Evolutionary conservation across 2,888 invertebrate species (phyloP), one percentile per base, ranked within the genome.

Genomic region (Melanophora roralis): DNA sequence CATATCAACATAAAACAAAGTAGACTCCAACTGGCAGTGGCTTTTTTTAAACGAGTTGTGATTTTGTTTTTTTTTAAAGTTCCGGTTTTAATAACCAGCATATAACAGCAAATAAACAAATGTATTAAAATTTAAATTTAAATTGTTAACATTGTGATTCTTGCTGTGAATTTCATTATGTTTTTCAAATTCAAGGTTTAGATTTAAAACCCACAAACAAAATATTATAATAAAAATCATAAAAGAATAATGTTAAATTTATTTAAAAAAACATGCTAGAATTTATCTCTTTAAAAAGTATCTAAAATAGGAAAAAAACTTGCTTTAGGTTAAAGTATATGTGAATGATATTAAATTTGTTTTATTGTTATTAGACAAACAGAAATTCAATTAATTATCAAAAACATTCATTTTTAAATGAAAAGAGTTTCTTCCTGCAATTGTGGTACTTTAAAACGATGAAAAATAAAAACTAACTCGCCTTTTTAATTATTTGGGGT

Each of bases 31-130:
- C 6, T 6, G 3, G 27, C 27, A 3, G 27, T 5, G 27, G 6
- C 27, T 27, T 27, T 27, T 5, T 27, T 27, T 27, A 55, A 34
- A 8, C 9, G 53, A 45, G 57, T 57, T 43, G 8, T 60, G 14
- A 71, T 49, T 40, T 60, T 21, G 47, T 55, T 43, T 5, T 27
- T 27, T 27, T 27, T 27, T 27, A 74, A 55, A 59, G 59, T 74
- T 74, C 74, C 74, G 74, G 74, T 67, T 74, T 74, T 65, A 47
- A 65, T 65, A 57, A n/a, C 27, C 12, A n/a, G n/a, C n/a, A 27
- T 27, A 27, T 5, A 27, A 27, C 27, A 27, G 6, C 27, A 27
- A 3, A 27, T 5, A 3, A 32, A 68, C 55, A 45, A 7, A 19
- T 45, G 8, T n/a, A 69, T 57, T 47, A 34, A 69, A 38, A 53